Percentiles rank a stretch among this genome's conserved stretches.
Evolutionary conservation across 1,140 invertebrate species (phyloP).

Genomic region (Drosophila dunni): DNA sequence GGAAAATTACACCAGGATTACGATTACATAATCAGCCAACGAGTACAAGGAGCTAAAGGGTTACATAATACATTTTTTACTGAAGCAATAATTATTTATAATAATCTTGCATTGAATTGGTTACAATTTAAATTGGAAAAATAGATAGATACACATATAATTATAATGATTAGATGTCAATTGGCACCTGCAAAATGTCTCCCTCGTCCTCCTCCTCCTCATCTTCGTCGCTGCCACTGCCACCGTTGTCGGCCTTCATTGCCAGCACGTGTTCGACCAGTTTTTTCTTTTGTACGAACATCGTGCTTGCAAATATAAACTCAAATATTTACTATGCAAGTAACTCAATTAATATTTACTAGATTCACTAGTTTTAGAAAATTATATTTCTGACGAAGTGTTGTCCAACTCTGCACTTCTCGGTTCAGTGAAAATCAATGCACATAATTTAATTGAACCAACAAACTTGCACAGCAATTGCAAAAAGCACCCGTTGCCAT

Average conservation of each 20-base stretch:
- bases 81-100: constrained; percentile 51
- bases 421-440: constrained; percentile 31
- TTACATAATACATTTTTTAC: constrained; percentile 53
- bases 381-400: constrained; percentile 9
- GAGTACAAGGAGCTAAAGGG: constrained; percentile 63
- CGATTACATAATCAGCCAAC: constrained; percentile 71
- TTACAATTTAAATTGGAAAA: constrained; percentile 30
- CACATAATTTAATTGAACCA: constrained; percentile 34
- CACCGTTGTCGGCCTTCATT: constrained; percentile 62
- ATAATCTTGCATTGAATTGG: constrained; percentile 59
- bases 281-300: constrained; percentile 83
- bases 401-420: constrained; percentile 13
- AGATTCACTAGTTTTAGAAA: constrained; percentile 61
- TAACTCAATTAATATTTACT: constrained; percentile 41
- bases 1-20: constrained; percentile 34
- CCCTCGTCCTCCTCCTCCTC: constrained; percentile 82
- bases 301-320: constrained; percentile 46
- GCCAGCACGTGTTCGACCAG: constrained; percentile 80
- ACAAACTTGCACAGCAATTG: constrained; percentile 26
- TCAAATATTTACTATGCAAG: constrained; percentile 47
- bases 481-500: constrained; percentile 10
- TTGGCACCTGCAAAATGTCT: constrained; percentile 80
- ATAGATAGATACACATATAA: too few species aligned
- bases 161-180: constrained; percentile 26
- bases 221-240: constrained; percentile 63